These are phyloP conservation scores for Teleopsis dalmanni DNA, from an alignment of 1,140 invertebrate genomes.

Conservation along the genomic window DNA sequence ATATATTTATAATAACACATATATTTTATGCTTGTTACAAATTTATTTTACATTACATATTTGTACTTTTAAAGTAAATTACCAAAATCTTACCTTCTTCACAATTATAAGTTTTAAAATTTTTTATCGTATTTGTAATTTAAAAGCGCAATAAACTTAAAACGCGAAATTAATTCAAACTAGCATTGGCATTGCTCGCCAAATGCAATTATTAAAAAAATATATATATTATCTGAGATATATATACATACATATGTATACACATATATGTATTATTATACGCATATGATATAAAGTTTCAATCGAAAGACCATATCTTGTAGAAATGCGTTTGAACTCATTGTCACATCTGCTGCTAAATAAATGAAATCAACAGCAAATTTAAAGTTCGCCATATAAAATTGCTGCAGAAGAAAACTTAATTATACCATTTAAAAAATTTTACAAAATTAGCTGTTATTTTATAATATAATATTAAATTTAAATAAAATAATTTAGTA, in stretches of 20 bases:
- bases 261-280: too few species aligned
- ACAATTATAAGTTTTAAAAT: constrained; percentile 9
- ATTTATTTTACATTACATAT: constrained; percentile 2
- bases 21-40: background rate
- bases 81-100: constrained; percentile 18
- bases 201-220: constrained; percentile 22
- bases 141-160: constrained; percentile 27
- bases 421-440: constrained; percentile 20
- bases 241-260: too few species aligned
- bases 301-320: too few species aligned
- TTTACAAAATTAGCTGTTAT: constrained; percentile 6
- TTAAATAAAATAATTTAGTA: background rate
- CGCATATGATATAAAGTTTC: too few species aligned
- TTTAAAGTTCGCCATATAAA: constrained; percentile 24
- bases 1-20: constrained; percentile 1
- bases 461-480: background rate
- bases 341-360: background rate
- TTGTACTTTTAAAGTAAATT: constrained; percentile 7
- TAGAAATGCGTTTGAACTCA: too few species aligned
- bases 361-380: constrained; percentile 11
- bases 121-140: constrained; percentile 12
- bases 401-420: constrained; percentile 44
- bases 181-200: constrained; percentile 44
- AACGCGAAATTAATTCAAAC: constrained; percentile 36
- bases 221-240: too few species aligned